Conservation (phyloP, 2,113 vertebrate genomes). For the Dicrurus megarhynchus region DNA sequence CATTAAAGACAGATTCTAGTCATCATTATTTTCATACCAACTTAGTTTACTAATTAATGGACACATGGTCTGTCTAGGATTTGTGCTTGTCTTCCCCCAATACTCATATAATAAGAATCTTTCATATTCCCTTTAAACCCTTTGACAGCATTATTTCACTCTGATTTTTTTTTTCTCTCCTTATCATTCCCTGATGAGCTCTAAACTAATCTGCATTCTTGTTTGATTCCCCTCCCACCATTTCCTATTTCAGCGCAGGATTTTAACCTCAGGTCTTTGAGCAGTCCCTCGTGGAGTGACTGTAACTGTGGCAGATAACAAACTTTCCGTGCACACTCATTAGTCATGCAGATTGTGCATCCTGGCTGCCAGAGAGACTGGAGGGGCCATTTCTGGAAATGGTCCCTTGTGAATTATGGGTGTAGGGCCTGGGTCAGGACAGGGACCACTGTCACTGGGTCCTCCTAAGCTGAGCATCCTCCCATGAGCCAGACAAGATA, state of each 20-base stretch:
- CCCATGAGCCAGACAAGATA: not conserved
- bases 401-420: not conserved
- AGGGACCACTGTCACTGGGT: not conserved
- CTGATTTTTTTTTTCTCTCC: not conserved
- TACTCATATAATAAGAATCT: not conserved
- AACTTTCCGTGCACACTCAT: not conserved
- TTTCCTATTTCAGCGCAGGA: not conserved
- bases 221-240: not conserved
- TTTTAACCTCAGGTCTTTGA: slow-evolving; percentile 11
- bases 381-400: not conserved
- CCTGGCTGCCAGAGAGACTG: not conserved
- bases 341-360: not conserved
- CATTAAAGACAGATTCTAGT: not conserved
- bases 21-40: slow-evolving; percentile 1
- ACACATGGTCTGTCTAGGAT: not conserved
- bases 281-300: not conserved
- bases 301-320: not conserved
- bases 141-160: slow-evolving; percentile 21
- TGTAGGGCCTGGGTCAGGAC: not conserved
- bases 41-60: slow-evolving; percentile 37
- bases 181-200: slow-evolving; percentile 30
- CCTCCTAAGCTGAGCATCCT: not conserved
- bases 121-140: slow-evolving; percentile 10
- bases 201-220: slow-evolving; percentile 36
- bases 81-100: not conserved